Conservation (phyloP, 2,888 invertebrate species). For the Anodontia alba region DNA sequence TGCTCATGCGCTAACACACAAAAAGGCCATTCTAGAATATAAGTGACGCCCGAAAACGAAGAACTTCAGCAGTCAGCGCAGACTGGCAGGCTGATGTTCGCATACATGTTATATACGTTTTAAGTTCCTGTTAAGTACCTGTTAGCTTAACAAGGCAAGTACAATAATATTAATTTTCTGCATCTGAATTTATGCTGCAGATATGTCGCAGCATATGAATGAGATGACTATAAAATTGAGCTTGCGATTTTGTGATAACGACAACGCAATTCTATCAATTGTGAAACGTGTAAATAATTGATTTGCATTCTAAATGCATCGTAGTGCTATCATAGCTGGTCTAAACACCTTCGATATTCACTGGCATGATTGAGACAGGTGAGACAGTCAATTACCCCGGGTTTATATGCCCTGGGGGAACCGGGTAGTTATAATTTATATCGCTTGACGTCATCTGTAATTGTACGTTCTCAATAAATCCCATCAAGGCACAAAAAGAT, state of each 20-base stretch:
- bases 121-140: too few relatives aligned
- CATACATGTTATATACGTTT: too few relatives aligned
- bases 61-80: too few relatives aligned
- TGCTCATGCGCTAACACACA: too few relatives aligned
- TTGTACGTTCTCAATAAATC: too few relatives aligned
- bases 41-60: too few relatives aligned
- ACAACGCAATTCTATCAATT: slow-evolving; percentile 19
- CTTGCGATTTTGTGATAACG: slow-evolving; percentile 34
- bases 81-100: too few relatives aligned
- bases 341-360: slow-evolving; percentile 38
- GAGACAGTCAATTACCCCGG: slow-evolving; percentile 4
- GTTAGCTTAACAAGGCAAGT: too few relatives aligned
- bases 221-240: slow-evolving; percentile 41
- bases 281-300: slow-evolving; percentile 57
- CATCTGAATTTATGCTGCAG: too few relatives aligned
- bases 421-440: not conserved
- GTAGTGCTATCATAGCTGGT: not conserved
- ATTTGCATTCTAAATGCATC: slow-evolving; percentile 48
- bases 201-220: slow-evolving; percentile 33
- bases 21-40: too few relatives aligned
- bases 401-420: slow-evolving; percentile 23
- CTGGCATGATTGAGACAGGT: slow-evolving; percentile 28
- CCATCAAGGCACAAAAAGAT: too few relatives aligned
- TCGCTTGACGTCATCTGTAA: not conserved
- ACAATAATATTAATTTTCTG: too few relatives aligned